Evolutionary conservation across 2,113 vertebrate genomes (phyloP).

Genomic region (Copsychus sechellarum): DNA sequence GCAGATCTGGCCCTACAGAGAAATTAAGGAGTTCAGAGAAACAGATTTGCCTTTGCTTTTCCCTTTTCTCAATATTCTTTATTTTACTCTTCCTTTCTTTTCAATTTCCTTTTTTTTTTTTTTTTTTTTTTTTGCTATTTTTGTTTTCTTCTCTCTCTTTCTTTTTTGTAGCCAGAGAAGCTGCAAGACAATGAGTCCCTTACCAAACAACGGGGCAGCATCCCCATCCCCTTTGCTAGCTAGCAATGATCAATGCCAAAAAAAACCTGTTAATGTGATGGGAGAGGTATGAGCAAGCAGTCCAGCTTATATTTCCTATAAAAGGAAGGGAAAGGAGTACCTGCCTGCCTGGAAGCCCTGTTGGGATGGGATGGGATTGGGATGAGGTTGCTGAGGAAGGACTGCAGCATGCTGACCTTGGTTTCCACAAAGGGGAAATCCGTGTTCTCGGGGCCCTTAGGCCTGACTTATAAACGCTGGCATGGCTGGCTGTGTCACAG

Average conservation of each 20-base stretch:
- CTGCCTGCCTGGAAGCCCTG: background rate
- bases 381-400: background rate
- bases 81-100: background rate
- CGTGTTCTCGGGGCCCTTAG: background rate
- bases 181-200: background rate
- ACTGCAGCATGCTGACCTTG: background rate
- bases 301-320: background rate
- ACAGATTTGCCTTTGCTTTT: background rate
- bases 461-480: background rate
- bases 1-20: background rate
- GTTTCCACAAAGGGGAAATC: background rate
- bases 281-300: background rate
- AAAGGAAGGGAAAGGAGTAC: background rate
- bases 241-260: background rate
- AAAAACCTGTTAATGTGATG: background rate
- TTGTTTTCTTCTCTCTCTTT: background rate
- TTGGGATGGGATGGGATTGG: fast-evolving
- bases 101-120: background rate
- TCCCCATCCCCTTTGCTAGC: background rate
- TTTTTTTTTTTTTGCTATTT: background rate
- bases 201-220: background rate
- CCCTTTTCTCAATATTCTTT: background rate
- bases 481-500: background rate
- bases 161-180: background rate
- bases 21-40: background rate